Base-by-base conservation (phyloP, 2,113 vertebrate genomes). In the Ranitomeya imitator region DNA sequence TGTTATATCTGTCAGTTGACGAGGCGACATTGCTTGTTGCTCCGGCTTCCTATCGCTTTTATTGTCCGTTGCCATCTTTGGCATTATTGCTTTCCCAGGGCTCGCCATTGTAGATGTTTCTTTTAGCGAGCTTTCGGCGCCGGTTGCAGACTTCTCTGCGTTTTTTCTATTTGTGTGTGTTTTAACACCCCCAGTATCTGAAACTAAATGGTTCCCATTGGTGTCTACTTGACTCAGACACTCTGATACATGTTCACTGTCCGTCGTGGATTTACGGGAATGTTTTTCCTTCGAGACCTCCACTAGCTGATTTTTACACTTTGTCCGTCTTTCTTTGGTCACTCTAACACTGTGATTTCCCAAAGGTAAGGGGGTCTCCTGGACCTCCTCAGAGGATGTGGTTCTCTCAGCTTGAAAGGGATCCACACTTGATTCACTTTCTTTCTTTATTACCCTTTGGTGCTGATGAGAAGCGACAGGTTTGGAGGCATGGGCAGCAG, bases 81-180 rank as follows among this genome's bases (percentile, higher is more conserved):
- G 95, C 87, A 95, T 86, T 0, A 95, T 94, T 4, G 95, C 94
- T 92, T 97, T 98, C 54, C 95, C 94, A 0, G 95, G 93, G 89
- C 95, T 84, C 96, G 97, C 37, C 37, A 45, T 74, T 92, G 96
- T 55, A 92, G 94, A 54, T 91, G 92, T 60, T 71, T 85, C 87
- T 1, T 23, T 16, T 19, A 37, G 60, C 19, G 82, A 60, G 55
- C 18, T 79, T 12, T 63, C 73, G 18, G 16, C 7, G n/a, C 21
- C 45, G 23, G 31, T 9, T 51, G 63, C 37, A 57, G 14, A 23
- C 13, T 89, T 79, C 45, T 89, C 82, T n/a, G 9, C 6, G 59
- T 61, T 55, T 67, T 85, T 89, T 61, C 21, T 84, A 2, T 67
- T 73, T 2, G 23, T 11, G 2, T 74, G 87, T 52, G 21, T 6